Evolutionary conservation across 2,888 invertebrate genomes (phyloP), one percentile per base, ranked within the genome.

Genomic region (Meiosimyza platycephala): DNA sequence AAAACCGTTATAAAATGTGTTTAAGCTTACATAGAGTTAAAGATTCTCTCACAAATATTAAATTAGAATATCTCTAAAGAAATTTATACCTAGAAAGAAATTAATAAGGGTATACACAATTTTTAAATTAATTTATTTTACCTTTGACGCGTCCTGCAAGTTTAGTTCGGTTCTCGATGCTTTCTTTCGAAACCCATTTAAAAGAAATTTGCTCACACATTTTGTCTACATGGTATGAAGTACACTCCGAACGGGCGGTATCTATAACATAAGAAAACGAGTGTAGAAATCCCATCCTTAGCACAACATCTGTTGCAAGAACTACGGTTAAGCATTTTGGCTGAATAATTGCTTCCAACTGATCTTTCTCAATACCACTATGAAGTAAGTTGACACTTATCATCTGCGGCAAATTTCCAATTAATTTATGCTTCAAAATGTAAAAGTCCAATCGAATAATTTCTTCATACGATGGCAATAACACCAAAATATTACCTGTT

Each of bases 201-300:
- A 76, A 76, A 6, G 68, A 22, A 54, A 22, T 74, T 54, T 78
- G 71, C 28, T 75, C 79, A 18, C 78, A 78, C 60, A 75, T 77
- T 1, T 69, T 62, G 12, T 73, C 63, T 13, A 73, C 54, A 22
- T 75, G 62, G 63, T 79, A 80, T 51, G 72, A 70, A 22, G 65
- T 72, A 9, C 71, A 72, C 33, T 72, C 75, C 40, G 74, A 50
- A 0, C 77, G 78, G 3, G 96, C 96, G 2, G 92, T 91, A 84
- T 98, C 96, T 62, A 98, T 92, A 0, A 98, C 97, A 85, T 93
- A 97, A 0, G 93, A 93, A 0, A 97, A 94, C 87, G 97, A 96
- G 82, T 95, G 93, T 71, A 98, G 94, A 0, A 97, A 97, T 33
- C 97, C 91, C 75, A 95, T 94, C 0, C 96, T 96, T 88, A 98